Evolutionary conservation across 2,113 vertebrate genomes (phyloP).

Genomic region (Tenebrosternarchus preto): DNA sequence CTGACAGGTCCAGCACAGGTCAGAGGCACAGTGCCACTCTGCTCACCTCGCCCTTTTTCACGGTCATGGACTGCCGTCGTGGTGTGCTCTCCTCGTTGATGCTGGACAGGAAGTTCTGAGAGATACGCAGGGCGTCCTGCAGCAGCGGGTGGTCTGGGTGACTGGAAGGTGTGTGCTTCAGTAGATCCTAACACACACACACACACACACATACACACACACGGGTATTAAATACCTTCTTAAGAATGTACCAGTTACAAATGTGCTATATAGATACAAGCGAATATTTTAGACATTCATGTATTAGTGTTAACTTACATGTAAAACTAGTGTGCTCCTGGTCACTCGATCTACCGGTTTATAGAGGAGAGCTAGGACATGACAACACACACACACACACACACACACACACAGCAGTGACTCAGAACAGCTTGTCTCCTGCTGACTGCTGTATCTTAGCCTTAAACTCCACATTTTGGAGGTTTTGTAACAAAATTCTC

Average conservation of each 20-base stretch:
- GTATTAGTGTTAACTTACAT: slow-evolving; percentile 79
- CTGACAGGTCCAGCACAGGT: not conserved
- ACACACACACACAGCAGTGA: slow-evolving; percentile 21
- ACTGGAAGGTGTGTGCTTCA: slow-evolving; percentile 92
- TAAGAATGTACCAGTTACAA: not conserved
- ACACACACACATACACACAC: slow-evolving; percentile 1
- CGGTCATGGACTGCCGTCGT: slow-evolving; percentile 89
- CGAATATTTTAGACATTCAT: not conserved
- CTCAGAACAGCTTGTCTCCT: no score
- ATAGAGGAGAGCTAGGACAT: slow-evolving; percentile 84
- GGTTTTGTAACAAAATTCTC: no score
- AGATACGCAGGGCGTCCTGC: slow-evolving; percentile 94
- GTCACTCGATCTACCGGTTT: slow-evolving; percentile 98
- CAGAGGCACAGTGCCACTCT: not conserved
- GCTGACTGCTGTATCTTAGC: no score
- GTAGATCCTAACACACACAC: slow-evolving; percentile 80
- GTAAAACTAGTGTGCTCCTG: slow-evolving; percentile 92
- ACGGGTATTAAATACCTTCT: not conserved
- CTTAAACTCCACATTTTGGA: no score
- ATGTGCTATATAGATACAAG: not conserved
- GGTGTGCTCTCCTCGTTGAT: slow-evolving; percentile 97
- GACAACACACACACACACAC: not conserved
- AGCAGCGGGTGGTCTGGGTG: slow-evolving; percentile 91
- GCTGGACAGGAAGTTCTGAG: slow-evolving; percentile 97
- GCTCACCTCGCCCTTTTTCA: slow-evolving; percentile 94